Conservation (phyloP, 2,113 vertebrate genomes). For the Phyllostomus hastatus region DNA sequence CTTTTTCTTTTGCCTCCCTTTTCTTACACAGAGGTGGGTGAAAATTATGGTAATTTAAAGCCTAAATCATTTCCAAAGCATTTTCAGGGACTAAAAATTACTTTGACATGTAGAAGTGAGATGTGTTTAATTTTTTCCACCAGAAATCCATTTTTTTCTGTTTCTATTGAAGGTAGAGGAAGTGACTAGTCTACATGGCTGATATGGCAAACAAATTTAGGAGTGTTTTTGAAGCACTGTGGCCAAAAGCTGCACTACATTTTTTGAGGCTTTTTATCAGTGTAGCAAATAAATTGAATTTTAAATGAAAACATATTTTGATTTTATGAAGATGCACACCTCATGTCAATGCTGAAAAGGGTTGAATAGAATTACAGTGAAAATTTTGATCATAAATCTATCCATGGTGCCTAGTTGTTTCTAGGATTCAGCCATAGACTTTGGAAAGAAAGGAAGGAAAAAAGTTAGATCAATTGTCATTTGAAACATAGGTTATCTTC, state of each 20-base stretch:
- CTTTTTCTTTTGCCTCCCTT: neutral
- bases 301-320: constrained; percentile 2
- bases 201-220: neutral
- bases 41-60: neutral
- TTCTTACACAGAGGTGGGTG: neutral
- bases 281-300: neutral
- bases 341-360: neutral
- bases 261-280: neutral
- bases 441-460: neutral
- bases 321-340: neutral
- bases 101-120: constrained; percentile 18
- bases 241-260: neutral
- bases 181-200: neutral
- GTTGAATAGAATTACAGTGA: neutral
- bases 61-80: neutral
- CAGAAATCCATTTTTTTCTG: neutral
- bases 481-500: neutral
- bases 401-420: rapidly evolving
- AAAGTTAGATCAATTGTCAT: neutral
- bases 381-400: constrained; percentile 24
- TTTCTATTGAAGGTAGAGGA: neutral
- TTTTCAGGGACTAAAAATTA: neutral
- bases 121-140: neutral
- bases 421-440: neutral
- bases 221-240: neutral